Conservation (phyloP, 2,113 vertebrate species). For the Conger conger region DNA sequence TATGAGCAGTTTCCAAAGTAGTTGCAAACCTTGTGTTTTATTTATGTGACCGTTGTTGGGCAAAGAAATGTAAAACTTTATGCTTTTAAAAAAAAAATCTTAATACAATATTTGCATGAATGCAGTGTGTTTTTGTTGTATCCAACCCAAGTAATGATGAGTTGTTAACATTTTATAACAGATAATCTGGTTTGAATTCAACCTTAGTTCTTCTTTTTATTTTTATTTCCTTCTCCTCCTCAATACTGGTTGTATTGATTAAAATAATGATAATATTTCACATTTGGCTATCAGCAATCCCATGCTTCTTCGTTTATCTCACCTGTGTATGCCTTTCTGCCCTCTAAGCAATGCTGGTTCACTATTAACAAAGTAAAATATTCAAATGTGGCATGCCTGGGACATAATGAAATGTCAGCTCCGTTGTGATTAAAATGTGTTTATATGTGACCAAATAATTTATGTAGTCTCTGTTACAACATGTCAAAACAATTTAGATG, state of each 20-base stretch:
- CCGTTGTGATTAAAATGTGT: conserved; percentile 50
- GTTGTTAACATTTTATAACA: conserved; percentile 26
- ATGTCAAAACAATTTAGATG: conserved; percentile 60
- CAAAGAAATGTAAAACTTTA: not conserved
- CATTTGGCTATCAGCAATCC: conserved; percentile 22
- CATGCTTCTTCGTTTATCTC: not conserved
- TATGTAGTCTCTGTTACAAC: conserved; percentile 66
- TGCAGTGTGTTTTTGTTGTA: conserved; percentile 40
- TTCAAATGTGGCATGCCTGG: conserved; percentile 30
- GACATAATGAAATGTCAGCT: conserved; percentile 51
- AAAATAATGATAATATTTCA: not conserved
- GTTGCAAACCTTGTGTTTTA: not conserved
- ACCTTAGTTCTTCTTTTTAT: conserved; percentile 9
- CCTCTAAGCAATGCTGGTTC: conserved; percentile 37
- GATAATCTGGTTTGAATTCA: conserved; percentile 48
- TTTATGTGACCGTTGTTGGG: not conserved
- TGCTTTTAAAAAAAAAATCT: not conserved
- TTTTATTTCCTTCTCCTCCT: too few relatives aligned
- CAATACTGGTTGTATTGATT: too few relatives aligned
- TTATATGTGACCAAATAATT: conserved; percentile 72
- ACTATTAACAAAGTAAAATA: conserved; percentile 41
- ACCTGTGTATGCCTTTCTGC: conserved; percentile 51
- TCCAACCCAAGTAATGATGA: conserved; percentile 42
- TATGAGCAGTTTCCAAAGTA: not conserved
- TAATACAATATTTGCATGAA: conserved; percentile 27